A percentile compares a stretch with the other conserved stretches of the same genome.
Evolutionary conservation across 2,797 vertebrate species (phyloP).

Genomic region (Paguma larvata): DNA sequence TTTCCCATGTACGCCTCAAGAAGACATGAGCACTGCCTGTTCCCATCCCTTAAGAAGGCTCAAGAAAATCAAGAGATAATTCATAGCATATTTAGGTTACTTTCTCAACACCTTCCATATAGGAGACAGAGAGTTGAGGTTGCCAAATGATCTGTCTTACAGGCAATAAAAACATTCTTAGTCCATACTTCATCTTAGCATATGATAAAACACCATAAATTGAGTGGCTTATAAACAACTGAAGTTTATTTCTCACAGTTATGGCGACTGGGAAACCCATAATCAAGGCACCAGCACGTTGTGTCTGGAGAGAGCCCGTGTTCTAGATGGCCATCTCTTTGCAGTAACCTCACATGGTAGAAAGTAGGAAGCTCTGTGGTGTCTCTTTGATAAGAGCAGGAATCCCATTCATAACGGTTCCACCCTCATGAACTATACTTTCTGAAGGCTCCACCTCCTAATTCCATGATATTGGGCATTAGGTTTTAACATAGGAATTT

Average conservation of each 20-base stretch:
- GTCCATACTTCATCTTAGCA: background rate
- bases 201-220: background rate
- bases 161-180: background rate
- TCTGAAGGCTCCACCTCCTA: background rate
- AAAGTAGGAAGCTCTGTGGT: background rate
- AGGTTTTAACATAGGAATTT: background rate
- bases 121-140: background rate
- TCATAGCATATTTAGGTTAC: background rate
- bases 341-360: background rate
- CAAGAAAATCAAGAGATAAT: background rate
- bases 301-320: background rate
- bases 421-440: background rate
- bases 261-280: background rate
- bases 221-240: background rate
- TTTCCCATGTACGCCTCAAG: background rate
- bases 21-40: background rate
- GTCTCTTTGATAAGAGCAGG: background rate
- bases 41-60: background rate
- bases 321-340: background rate
- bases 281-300: background rate
- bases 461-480: background rate
- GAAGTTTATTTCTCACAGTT: background rate
- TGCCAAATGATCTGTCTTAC: background rate
- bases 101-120: background rate
- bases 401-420: background rate